These are phyloP conservation scores for Sabatieria punctata DNA, from an alignment of 2,888 invertebrate species.

Conservation along the genomic window DNA sequence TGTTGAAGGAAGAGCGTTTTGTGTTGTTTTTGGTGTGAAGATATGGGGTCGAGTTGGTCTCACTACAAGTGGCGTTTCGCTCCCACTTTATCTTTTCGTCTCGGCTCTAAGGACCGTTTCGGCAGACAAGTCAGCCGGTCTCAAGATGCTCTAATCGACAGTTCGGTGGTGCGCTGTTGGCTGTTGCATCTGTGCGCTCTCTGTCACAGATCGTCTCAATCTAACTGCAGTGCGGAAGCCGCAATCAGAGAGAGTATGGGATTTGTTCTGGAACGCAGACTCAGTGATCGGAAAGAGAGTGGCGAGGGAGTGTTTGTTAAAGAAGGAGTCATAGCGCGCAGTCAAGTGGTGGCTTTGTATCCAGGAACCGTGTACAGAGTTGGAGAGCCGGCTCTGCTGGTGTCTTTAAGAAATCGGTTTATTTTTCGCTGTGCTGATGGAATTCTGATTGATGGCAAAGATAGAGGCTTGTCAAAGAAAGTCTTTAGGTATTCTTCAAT, in stretches of 20 bases:
- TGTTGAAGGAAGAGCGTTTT: too few species aligned
- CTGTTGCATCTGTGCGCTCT: too few species aligned
- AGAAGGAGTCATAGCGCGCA: neutral
- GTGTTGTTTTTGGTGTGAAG: too few species aligned
- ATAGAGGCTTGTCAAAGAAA: conserved; percentile 35
- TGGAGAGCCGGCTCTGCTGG: conserved; percentile 37
- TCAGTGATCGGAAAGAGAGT: neutral
- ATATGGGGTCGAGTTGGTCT: too few species aligned
- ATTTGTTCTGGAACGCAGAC: neutral
- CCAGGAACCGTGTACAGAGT: conserved; percentile 36
- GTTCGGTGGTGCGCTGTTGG: too few species aligned
- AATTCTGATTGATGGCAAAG: conserved; percentile 38
- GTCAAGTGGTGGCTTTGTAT: conserved; percentile 13
- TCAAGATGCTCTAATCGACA: too few species aligned
- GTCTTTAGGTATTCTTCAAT: conserved; percentile 37
- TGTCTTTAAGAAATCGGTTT: conserved; percentile 37
- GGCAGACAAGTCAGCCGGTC: too few species aligned
- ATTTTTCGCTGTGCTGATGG: conserved; percentile 40
- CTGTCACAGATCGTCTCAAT: too few species aligned
- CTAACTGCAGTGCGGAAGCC: too few species aligned
- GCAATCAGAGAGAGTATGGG: neutral
- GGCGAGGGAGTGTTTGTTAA: conserved; percentile 5
- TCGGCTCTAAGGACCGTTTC: too few species aligned
- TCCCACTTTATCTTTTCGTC: too few species aligned
- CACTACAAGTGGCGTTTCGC: too few species aligned